Base-by-base conservation (phyloP, 2,113 vertebrate genomes). In the Nematolebias whitei region DNA sequence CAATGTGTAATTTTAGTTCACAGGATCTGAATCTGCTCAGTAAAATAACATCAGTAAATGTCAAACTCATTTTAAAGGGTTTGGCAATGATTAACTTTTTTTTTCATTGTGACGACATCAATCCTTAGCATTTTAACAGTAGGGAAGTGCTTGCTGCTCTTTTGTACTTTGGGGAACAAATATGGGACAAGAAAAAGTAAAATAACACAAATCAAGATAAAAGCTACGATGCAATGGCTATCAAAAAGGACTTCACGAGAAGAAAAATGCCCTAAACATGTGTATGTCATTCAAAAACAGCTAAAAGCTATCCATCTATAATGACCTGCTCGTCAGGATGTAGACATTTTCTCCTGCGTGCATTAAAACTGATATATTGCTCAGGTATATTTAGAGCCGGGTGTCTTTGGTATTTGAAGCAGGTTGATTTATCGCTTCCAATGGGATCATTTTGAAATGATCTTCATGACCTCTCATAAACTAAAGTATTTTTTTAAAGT, bases 41-140 rank as follows among this genome's bases (percentile, higher is more conserved):
- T 32, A 35, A n/a, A 57, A 67, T 16, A 67, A 51, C 12, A 9
- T 35, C 49, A 57, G n/a, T 20, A 49, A 50, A 32, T 57, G 32
- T 44, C 52, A 13, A 67, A 40, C n/a, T 58, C 23, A 61, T 68
- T 74, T 22, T 19, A 53, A 48, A 79, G 57, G 32, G 40, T 8
- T 24, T 20, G 51, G 26, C 35, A 19, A 53, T 32, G 29, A 53
- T 53, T 18, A 32, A 35, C 26, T 4, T 29, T 29, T 29, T 29
- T 29, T 29, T 7, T 7, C 3, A 29, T 29, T 7, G 26, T 29
- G 26, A 29, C 7, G 26, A 4, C 26, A 29, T 29, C 3, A 29
- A 29, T 29, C 7, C 3, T 29, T 29, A 4, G 26, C 26, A 29
- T 29, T 29, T 29, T 29, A 3, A 29, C 3, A 29, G 26, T 29